Evolutionary conservation across 2,797 vertebrate genomes (phyloP), one percentile per base, ranked within the genome.

Genomic region (Sebastes kiyomatsui): DNA sequence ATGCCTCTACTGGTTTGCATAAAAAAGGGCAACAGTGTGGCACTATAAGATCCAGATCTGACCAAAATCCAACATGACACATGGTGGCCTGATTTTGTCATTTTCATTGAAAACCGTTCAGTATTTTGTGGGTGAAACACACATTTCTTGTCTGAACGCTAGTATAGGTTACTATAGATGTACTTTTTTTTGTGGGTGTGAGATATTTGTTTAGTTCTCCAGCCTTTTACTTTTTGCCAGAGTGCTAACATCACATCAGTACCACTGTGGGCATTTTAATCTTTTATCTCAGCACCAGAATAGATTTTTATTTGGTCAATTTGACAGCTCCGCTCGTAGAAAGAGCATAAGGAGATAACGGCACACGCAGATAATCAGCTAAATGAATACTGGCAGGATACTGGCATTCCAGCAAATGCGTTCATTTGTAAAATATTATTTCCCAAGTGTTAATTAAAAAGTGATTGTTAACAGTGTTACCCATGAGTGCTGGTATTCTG

Each of bases 341-440:
- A 78, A 81, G 59, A 70, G 67, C 72, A 75, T 60, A 52, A 85
- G 74, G 70, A 87, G 78, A 87, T 87, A 87, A 80, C 67, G 65
- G 75, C 38, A 6, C 78, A 78, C 67, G 49, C 74, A 78, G 80
- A 89, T 84, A 88, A 89, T 92, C 80, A 85, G 79, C 83, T 73
- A 84, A 90, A 88, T 86, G 84, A 91, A 88, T 75, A 56, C 76
- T 83, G 78, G 75, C 84, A 83, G 28, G 52, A 84, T 80, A 79
- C 56, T 72, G 73, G 81, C 83, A 72, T 88, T 87, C 68, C 68
- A 83, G 81, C 58, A 85, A 85, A 88, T 71, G 80, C 60, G 54
- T 72, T 90, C 77, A 88, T 88, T 87, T 80, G 77, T 87, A 70
- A 87, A 88, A 89, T 90, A 88, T 84, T 86, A 84, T 84, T 90